A percentile compares a stretch with the other conserved stretches of the same genome.
Evolutionary conservation across 2,113 vertebrate species (phyloP).

Genomic region (Ceyx cyanopectus): DNA sequence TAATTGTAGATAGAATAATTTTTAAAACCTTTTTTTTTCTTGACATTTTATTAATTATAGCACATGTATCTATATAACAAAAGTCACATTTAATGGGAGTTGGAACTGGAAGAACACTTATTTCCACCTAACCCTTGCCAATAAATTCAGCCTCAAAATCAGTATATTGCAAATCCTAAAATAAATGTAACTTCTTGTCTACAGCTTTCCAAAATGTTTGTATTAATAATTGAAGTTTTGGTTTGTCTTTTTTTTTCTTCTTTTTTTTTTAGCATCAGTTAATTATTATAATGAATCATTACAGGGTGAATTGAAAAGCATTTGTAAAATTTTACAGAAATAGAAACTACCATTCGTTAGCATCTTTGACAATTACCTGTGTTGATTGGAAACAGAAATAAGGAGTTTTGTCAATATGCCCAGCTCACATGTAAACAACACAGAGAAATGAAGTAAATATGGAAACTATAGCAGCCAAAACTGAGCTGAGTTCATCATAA

Average conservation of each 20-base stretch:
- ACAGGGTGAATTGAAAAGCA: slow-evolving; percentile 14
- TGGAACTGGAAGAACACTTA: slow-evolving; percentile 49
- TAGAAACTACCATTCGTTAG: slow-evolving; percentile 30
- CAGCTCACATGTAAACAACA: not conserved
- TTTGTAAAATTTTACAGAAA: slow-evolving; percentile 16
- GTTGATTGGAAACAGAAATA: slow-evolving; percentile 42
- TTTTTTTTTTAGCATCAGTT: not conserved
- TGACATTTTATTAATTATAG: slow-evolving; percentile 50
- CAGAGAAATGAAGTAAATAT: not conserved
- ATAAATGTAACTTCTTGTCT: slow-evolving; percentile 54
- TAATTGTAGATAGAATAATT: slow-evolving; percentile 17
- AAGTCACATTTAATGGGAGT: slow-evolving; percentile 43
- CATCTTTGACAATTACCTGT: slow-evolving; percentile 35
- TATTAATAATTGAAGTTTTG: not conserved
- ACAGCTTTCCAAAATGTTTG: slow-evolving; percentile 40
- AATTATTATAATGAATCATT: slow-evolving; percentile 49
- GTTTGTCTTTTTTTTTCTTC: no score
- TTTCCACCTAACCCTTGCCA: slow-evolving; percentile 50
- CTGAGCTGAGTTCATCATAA: not conserved
- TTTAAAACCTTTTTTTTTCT: slow-evolving; percentile 23
- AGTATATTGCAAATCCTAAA: slow-evolving; percentile 43
- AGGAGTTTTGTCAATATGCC: slow-evolving; percentile 1
- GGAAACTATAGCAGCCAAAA: not conserved
- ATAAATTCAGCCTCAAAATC: slow-evolving; percentile 47
- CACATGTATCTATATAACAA: slow-evolving; percentile 28